These are phyloP conservation scores for Athalia cordata DNA, from an alignment of 2,888 invertebrate genomes.

Conservation along the genomic window DNA sequence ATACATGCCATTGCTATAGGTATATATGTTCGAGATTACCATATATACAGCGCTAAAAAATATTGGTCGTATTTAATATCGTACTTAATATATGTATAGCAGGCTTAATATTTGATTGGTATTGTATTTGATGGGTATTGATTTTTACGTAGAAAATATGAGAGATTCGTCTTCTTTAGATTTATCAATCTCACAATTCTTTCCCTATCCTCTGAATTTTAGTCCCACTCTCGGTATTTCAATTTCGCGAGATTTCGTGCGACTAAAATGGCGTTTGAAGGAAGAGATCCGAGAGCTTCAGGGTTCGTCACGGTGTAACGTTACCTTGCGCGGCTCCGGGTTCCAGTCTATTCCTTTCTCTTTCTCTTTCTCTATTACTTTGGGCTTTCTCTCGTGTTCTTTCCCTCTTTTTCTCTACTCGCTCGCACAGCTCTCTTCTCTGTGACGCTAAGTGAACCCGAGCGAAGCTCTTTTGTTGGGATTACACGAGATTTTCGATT, in stretches of 20 bases:
- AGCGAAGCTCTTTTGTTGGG: slow-evolving; percentile 40
- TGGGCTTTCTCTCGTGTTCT: slow-evolving; percentile 39
- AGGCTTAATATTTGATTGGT: too few species aligned
- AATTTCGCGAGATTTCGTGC: slow-evolving; percentile 27
- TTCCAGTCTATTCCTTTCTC: slow-evolving; percentile 47
- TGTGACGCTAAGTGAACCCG: slow-evolving; percentile 39
- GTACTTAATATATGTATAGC: too few species aligned
- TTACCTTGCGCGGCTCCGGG: slow-evolving; percentile 49
- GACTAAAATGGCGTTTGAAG: slow-evolving; percentile 39
- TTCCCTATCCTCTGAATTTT: background rate
- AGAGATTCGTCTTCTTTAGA: background rate
- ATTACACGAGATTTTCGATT: slow-evolving; percentile 43
- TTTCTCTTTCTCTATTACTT: slow-evolving; percentile 45
- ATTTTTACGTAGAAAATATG: background rate
- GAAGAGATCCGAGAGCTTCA: slow-evolving; percentile 36
- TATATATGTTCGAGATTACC: too few species aligned
- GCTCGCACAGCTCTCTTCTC: slow-evolving; percentile 24
- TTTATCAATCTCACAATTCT: background rate
- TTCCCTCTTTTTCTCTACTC: slow-evolving; percentile 47
- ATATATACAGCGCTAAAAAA: too few species aligned
- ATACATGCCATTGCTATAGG: too few species aligned
- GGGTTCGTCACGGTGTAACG: slow-evolving; percentile 40
- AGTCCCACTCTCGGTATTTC: slow-evolving; percentile 11
- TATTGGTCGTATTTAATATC: too few species aligned
- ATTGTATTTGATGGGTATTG: too few species aligned